Conservation (phyloP, 2,113 vertebrate genomes). For the Dinomys branickii region DNA sequence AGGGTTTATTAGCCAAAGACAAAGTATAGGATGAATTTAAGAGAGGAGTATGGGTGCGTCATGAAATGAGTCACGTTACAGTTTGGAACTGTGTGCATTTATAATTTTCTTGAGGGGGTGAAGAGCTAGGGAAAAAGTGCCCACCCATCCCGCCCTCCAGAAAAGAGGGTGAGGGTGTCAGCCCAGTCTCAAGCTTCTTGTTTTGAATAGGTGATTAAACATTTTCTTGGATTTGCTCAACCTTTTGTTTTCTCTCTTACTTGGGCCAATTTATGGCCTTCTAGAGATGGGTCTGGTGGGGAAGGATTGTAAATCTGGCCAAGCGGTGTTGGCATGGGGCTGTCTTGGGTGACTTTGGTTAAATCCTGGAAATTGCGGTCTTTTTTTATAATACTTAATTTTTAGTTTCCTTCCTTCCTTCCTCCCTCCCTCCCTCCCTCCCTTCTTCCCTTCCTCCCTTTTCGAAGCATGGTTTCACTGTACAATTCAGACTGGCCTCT, state of each 20-base stretch:
- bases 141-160: not conserved
- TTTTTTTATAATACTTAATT: not conserved
- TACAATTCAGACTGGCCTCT: no score
- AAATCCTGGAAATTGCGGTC: not conserved
- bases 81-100: not conserved
- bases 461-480: no score
- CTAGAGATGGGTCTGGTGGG: not conserved
- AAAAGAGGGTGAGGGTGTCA: no score
- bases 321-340: not conserved
- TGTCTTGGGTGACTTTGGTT: not conserved
- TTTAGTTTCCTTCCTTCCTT: not conserved
- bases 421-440: no score
- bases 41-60: not conserved
- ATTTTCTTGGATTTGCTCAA: not conserved
- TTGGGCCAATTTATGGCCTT: not conserved
- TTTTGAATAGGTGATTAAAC: not conserved
- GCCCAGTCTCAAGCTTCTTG: not conserved
- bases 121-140: not conserved
- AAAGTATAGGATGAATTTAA: not conserved
- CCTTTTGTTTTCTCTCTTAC: not conserved
- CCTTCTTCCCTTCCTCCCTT: no score
- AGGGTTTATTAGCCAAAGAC: not conserved
- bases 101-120: not conserved
- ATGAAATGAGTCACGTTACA: not conserved
- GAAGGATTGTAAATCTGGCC: not conserved